Evolutionary conservation across 2,888 invertebrate genomes (phyloP), one percentile per base, ranked within the genome.

Genomic region (Agriopis leucophaearia): DNA sequence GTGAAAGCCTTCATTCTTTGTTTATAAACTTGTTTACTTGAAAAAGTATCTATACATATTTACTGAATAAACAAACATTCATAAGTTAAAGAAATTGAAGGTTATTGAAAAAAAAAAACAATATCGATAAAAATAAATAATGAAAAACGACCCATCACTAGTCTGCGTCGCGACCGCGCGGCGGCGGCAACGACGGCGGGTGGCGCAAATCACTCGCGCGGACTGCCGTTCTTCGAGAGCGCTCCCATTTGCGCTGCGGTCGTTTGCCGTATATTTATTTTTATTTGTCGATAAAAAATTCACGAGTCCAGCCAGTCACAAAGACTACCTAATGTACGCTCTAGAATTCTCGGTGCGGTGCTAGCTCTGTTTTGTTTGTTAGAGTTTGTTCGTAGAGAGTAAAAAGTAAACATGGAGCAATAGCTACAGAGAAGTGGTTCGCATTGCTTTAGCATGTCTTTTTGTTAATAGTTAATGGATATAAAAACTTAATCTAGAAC

Each of bases 121-220:
- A 88, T 82, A 80, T 84, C 84, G 85, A 84, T 75, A 78, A 71
- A 65, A 44, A 36, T 50, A 36, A 36, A 54, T 13, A 13, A 45
- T 38, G 38, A 55, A 59, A 18, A 48, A 27, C 36, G 71, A 66
- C 69, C 71, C 90, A 81, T 81, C 91, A 79, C 90, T 89, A 87
- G 78, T 61, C 68, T 79, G 79, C 82, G 88, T 86, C 91, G 92
- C 92, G 91, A 88, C 89, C 90, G 83, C 89, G 88, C 83, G 79
- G 83, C 81, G 79, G 83, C 81, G 83, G 82, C 86, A 89, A 16
- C 65, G 81, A 80, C 85, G 82, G 83, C 86, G 91, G 92, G 93
- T 88, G 93, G 92, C 85, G 90, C 93, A 88, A 92, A 91, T 92
- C 93, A 92, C 88, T 92, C 93, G 92, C 93, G 93, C 90, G 92